Evolutionary conservation across 2,888 invertebrate genomes (phyloP), one percentile per base, ranked within the genome.

Genomic region (Maniola hyperantus): DNA sequence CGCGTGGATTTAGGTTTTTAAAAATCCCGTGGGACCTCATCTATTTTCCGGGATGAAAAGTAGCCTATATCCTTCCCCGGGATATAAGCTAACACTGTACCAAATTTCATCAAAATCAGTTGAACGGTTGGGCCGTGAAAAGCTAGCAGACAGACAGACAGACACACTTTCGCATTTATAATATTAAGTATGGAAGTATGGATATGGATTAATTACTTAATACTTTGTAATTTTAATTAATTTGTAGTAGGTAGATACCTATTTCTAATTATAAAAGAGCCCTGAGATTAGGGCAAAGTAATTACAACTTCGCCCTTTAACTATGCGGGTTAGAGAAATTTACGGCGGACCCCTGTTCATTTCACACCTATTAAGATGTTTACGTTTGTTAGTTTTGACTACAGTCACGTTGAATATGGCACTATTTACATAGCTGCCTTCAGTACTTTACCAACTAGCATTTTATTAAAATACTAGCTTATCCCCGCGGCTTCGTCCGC

Each of bases 301-400:
- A 71, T 71, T 70, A 71, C 68, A 70, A 66, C 54, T 68, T 66
- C 46, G 44, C 44, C 60, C 65, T 63, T 58, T 66, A 26, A 55
- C 62, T 59, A 66, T 65, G 64, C 53, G 68, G 63, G 62, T 59
- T 62, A 44, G 48, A 42, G 60, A 64, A 67, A 63, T 67, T 58
- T 67, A 67, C 63, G 46, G 53, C 15, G 50, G 18, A 51, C 58
- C 36, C 57, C 57, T 59, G 68, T 68, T 71, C 58, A 68, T 71
- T 71, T 71, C 62, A 74, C 70, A 64, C 73, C 74, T 73, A 79
- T 85, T 84, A 84, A 83, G 80, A 81, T 78, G 73, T 64, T 64
- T 64, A 64, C 61, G 39, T 61, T 61, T 39, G 61, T 50, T 50
- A 48, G 50, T 7, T 48, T 48, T 46, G 26, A 34, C 15, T 59